Percentiles rank a stretch among this genome's conserved stretches.
Evolutionary conservation across 2,113 vertebrate species (phyloP).

Genomic region (Silurus asotus): DNA sequence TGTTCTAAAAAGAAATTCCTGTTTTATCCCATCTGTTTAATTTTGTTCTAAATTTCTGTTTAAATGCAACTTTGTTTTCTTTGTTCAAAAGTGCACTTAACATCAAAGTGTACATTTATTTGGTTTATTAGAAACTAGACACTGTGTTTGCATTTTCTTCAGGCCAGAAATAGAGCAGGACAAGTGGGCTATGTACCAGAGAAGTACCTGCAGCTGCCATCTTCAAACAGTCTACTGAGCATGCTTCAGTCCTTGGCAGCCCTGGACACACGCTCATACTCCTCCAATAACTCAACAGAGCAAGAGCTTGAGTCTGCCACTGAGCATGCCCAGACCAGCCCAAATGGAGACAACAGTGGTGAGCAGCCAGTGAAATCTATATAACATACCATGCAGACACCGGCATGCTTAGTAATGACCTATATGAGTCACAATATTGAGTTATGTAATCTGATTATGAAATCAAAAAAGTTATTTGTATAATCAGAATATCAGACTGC

Average conservation of each 20-base stretch:
- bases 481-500: not conserved
- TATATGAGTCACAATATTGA: too few species aligned
- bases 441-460: not conserved
- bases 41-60: not conserved
- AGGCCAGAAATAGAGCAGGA: conserved; percentile 93
- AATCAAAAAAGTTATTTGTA: too few species aligned
- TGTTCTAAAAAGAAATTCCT: not conserved
- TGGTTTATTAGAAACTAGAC: not conserved
- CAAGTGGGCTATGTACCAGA: conserved; percentile 94
- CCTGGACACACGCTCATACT: conserved; percentile 88
- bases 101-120: not conserved
- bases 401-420: not conserved
- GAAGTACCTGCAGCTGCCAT: conserved; percentile 95
- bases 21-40: not conserved
- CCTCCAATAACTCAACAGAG: conserved; percentile 91
- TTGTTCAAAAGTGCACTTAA: not conserved
- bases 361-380: conserved; percentile 52
- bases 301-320: conserved; percentile 59
- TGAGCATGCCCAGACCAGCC: conserved; percentile 82
- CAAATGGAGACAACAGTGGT: conserved; percentile 90
- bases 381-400: not conserved
- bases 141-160: conserved; percentile 24
- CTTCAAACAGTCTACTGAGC: conserved; percentile 92
- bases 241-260: conserved; percentile 95
- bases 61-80: not conserved